phyloP scores from a whole-genome alignment of 2,797 vertebrate genomes.

The Silurus lanzhouensis region DNA sequence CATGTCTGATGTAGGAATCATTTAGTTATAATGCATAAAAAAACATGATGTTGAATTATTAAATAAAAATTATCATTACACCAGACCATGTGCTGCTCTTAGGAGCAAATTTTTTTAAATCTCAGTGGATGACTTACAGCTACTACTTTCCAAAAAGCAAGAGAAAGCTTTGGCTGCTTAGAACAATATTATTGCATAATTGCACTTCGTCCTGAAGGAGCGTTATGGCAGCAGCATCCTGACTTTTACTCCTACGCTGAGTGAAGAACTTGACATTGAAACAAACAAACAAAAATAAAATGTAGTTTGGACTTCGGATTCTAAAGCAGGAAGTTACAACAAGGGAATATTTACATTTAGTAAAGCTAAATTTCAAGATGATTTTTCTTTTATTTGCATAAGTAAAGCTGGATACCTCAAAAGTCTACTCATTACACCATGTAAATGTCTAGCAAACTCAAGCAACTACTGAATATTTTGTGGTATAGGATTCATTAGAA shows the following conservation, averaged over 20 bases:
- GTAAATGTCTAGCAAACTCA: background rate
- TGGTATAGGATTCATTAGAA: background rate
- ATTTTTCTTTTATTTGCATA: background rate
- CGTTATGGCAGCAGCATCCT: background rate
- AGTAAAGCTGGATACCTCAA: background rate
- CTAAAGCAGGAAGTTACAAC: background rate
- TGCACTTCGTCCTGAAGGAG: background rate
- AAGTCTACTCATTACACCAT: background rate
- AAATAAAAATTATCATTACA: background rate
- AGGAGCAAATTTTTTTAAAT: background rate
- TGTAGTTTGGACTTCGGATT: background rate
- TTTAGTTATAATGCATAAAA: too few species aligned
- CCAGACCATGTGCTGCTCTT: background rate
- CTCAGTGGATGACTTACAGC: background rate
- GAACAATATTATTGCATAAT: background rate
- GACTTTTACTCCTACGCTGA: conserved; percentile 4
- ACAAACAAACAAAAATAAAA: background rate
- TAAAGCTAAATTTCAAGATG: background rate
- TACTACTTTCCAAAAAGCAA: background rate
- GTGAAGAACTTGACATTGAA: background rate
- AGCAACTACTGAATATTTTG: background rate
- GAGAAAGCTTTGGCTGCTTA: background rate
- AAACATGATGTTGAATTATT: background rate
- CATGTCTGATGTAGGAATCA: too few species aligned
- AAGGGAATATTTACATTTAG: background rate